Conservation (phyloP, 37 sponge, comb jelly and placozoan species). For the Halichondria panicea region DNA sequence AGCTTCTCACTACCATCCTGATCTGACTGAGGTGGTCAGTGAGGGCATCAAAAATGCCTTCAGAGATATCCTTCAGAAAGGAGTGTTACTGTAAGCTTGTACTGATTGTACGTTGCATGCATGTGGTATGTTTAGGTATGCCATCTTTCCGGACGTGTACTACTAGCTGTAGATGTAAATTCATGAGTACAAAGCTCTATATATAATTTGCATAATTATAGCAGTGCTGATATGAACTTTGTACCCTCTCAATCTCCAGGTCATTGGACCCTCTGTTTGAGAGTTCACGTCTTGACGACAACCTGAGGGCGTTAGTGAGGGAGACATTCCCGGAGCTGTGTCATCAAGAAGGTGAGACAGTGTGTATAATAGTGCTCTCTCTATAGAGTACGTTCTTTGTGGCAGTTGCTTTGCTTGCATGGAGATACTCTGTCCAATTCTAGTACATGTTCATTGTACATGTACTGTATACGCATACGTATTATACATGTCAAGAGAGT, state of each 20-base stretch:
- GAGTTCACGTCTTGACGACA: conserved; percentile 68
- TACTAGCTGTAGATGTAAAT: background rate
- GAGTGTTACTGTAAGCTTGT: conserved; percentile 55
- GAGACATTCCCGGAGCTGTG: conserved; percentile 69
- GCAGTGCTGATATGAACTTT: too few relatives aligned
- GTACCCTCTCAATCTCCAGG: conserved; percentile 24
- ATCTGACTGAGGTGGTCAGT: conserved; percentile 8
- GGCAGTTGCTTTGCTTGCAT: background rate
- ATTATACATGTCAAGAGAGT: too few relatives aligned
- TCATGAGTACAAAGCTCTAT: too few relatives aligned
- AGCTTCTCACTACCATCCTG: conserved; percentile 43
- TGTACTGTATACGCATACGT: background rate
- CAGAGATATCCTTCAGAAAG: conserved; percentile 61
- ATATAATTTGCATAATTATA: too few relatives aligned
- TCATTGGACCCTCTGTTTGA: conserved; percentile 77
- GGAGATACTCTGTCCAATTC: too few relatives aligned
- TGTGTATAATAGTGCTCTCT: too few relatives aligned
- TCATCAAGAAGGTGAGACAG: conserved; percentile 27
- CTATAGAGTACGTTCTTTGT: background rate
- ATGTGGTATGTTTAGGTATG: background rate
- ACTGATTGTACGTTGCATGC: background rate
- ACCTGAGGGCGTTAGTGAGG: conserved; percentile 43
- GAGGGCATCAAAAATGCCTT: conserved; percentile 56
- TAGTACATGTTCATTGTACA: background rate
- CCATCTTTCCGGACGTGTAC: background rate